Base-by-base conservation (phyloP, 37 sponge, comb jelly and placozoan species). In the Aplysina aerophoba region DNA sequence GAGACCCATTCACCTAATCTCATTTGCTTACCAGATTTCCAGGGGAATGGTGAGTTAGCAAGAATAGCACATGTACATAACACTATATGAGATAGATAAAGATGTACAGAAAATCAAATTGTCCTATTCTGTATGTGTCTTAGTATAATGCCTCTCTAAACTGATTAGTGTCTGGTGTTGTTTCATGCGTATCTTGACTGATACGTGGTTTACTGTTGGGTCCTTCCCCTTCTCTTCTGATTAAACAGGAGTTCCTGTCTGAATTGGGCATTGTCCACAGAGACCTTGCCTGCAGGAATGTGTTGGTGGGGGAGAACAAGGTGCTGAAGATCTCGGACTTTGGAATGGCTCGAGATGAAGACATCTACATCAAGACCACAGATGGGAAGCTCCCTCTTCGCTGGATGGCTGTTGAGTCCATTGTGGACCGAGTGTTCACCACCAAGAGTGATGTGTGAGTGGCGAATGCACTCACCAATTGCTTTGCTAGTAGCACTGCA, bases 331-430 rank as follows among this genome's bases (percentile, higher is more conserved):
- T 93, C 85, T 90, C 83, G 30, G 94, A 93, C 69, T 87, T 93
- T 87, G 94, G 94, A n/a, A 83, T 93, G 90, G 87, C 94, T 31
- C 75, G 90, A 15, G 62, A 27, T 20, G 83, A 93, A 8, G 90
- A 93, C 30, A 81, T 90, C 4, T 93, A 90, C 33, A 82, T 93
- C 16, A 90, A 93, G 86, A 87, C 83, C 59, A 90, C 84, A n/a
- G 84, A 65, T 30, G 94, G 90, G n/a, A 83, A 90, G 1, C 74
- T 90, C 13, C 90, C 90, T 16, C 64, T 87, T 59, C 89, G 89
- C 40, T 93, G 94, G 90, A 93, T 93, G 94, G 90, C 94, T 37
- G 72, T 93, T 41, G 94, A 93, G 88, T 89, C 90, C 15, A 93
- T 93, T 66, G 58, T 85, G 0, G 64, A 87, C 19, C 3, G 90